Evolutionary conservation across 2,797 vertebrate species (phyloP).

Genomic region (Acipenser oxyrinchus): DNA sequence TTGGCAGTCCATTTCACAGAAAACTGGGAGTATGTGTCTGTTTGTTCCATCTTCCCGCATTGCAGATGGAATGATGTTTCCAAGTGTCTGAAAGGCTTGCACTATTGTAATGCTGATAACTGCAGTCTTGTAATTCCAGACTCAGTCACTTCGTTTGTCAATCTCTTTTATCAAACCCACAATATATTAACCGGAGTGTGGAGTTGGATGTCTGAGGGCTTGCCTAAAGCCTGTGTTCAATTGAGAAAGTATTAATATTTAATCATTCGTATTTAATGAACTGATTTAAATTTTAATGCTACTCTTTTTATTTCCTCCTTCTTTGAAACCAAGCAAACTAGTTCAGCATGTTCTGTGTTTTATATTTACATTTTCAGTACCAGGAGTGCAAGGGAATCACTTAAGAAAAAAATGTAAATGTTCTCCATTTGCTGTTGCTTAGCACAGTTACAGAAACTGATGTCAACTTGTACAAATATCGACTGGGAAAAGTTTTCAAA

Average conservation of each 20-base stretch:
- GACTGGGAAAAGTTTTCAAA: too few relatives aligned
- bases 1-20: background rate
- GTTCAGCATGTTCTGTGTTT: background rate
- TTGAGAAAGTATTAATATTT: conserved; percentile 18
- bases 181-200: conserved; percentile 13
- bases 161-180: conserved; percentile 12
- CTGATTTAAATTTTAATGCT: conserved; percentile 21
- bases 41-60: background rate
- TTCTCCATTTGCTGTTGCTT: background rate
- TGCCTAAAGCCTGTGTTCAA: conserved; percentile 8
- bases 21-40: conserved; percentile 1
- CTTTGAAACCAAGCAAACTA: background rate
- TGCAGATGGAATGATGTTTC: conserved; percentile 2
- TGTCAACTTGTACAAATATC: too few relatives aligned
- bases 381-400: background rate
- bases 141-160: conserved; percentile 15
- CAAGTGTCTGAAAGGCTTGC: conserved; percentile 1
- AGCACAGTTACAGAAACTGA: too few relatives aligned
- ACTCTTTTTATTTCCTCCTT: background rate
- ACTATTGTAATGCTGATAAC: conserved; percentile 19
- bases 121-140: background rate
- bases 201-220: conserved; percentile 14
- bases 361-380: conserved; percentile 3
- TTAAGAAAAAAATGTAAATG: background rate
- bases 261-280: conserved; percentile 27